A percentile compares a stretch with the other conserved stretches of the same genome.
Evolutionary conservation across 2,113 vertebrate genomes (phyloP).

Genomic region (Alectura lathami): DNA sequence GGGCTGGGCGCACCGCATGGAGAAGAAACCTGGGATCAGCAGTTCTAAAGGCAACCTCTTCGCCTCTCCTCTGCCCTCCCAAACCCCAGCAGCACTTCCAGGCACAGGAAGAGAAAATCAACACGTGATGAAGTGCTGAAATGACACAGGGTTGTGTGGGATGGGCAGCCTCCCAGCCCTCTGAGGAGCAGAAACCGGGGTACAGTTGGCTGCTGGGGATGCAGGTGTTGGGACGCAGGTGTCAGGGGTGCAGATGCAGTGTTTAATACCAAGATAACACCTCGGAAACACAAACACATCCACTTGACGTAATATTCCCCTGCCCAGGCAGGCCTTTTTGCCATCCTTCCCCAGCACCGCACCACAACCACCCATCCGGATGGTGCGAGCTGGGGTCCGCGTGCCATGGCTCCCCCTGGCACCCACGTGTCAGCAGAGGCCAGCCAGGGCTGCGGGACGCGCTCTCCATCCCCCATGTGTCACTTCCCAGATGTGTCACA

Average conservation of each 20-base stretch:
- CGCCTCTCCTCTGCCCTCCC: neutral
- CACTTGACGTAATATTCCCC: neutral
- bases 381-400: neutral
- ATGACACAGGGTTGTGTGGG: neutral
- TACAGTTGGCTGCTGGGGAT: too few relatives aligned
- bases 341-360: neutral
- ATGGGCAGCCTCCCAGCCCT: neutral
- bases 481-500: neutral
- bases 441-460: neutral
- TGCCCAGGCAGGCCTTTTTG: too few relatives aligned
- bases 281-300: neutral
- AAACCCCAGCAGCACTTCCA: neutral
- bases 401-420: neutral
- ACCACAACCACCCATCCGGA: fast-evolving
- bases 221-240: neutral
- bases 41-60: neutral
- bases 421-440: neutral
- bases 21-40: neutral
- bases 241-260: neutral
- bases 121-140: neutral
- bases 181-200: neutral
- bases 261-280: neutral
- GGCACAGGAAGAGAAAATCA: neutral
- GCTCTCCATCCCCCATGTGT: too few relatives aligned
- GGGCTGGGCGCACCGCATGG: neutral